Conservation (phyloP, 2,113 vertebrate genomes). For the Diadophis punctatus region DNA sequence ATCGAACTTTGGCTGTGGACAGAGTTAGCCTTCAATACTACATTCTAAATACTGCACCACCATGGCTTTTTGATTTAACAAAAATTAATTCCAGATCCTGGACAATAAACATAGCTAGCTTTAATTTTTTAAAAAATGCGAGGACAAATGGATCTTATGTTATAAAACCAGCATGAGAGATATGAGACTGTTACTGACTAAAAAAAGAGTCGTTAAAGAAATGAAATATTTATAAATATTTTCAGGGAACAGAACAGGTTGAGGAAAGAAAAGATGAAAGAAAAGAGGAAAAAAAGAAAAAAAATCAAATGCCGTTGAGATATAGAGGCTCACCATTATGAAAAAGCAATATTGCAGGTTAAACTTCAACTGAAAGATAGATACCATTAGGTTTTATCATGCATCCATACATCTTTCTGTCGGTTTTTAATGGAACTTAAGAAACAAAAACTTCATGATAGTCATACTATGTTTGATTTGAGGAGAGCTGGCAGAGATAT, state of each 20-base stretch:
- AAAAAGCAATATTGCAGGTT: not conserved
- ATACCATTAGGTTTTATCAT: not conserved
- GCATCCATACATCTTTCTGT: not conserved
- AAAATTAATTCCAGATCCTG: not conserved
- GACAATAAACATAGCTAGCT: not conserved
- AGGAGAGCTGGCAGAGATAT: not conserved
- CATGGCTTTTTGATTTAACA: not conserved
- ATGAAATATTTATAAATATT: not conserved
- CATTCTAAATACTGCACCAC: not conserved
- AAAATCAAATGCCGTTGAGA: not conserved
- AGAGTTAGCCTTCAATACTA: not conserved
- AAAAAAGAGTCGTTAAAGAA: not conserved
- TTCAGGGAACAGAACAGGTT: not conserved
- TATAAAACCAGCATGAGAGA: not conserved
- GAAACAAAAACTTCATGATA: not conserved
- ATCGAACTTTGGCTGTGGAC: not conserved
- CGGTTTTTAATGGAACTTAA: not conserved
- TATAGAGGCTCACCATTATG: not conserved
- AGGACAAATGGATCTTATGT: not conserved
- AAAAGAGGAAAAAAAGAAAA: not conserved
- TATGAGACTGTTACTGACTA: not conserved
- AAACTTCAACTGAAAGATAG: not conserved
- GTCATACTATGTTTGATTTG: not conserved
- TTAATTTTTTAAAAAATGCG: not conserved
- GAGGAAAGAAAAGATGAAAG: not conserved